Percentiles rank a stretch among this genome's conserved stretches.
phyloP scores from a whole-genome alignment of 23 tunicate species.

The Clavelina lepadiformis region DNA sequence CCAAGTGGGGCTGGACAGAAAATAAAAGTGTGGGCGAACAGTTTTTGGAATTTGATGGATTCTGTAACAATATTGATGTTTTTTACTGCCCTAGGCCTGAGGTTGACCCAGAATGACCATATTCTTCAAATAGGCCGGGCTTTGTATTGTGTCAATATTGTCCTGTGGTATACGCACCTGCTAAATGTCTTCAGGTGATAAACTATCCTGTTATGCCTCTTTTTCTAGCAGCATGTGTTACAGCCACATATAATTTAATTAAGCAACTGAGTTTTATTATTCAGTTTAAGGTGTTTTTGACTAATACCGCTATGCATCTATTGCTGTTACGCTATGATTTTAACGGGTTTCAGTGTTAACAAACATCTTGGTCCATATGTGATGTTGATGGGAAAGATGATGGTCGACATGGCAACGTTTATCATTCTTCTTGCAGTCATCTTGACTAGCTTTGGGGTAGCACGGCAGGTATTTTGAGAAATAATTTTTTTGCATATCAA shows the following conservation, averaged over 20 bases:
- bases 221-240: no score
- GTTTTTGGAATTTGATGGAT: conserved; percentile 73
- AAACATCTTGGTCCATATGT: conserved; percentile 90
- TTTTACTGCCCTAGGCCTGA: conserved; percentile 42
- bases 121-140: conserved; percentile 55
- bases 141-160: conserved; percentile 63
- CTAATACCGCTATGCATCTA: no score
- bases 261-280: no score
- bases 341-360: conserved; percentile 77
- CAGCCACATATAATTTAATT: no score
- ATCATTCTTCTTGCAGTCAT: conserved; percentile 71
- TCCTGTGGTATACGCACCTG: conserved; percentile 72
- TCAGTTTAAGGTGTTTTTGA: no score
- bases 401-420: conserved; percentile 81
- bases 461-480: conserved; percentile 56
- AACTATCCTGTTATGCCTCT: no score
- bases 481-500: no score
- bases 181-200: conserved; percentile 84
- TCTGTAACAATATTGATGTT: conserved; percentile 33
- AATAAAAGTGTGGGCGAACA: conserved; percentile 58
- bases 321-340: no score
- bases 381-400: conserved; percentile 93
- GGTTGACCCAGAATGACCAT: conserved; percentile 37
- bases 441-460: conserved; percentile 79
- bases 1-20: conserved; percentile 68